Evolutionary conservation across 92 coral and sea anemone genomes (phyloP).

Genomic region (Chrysogorgia sp.): DNA sequence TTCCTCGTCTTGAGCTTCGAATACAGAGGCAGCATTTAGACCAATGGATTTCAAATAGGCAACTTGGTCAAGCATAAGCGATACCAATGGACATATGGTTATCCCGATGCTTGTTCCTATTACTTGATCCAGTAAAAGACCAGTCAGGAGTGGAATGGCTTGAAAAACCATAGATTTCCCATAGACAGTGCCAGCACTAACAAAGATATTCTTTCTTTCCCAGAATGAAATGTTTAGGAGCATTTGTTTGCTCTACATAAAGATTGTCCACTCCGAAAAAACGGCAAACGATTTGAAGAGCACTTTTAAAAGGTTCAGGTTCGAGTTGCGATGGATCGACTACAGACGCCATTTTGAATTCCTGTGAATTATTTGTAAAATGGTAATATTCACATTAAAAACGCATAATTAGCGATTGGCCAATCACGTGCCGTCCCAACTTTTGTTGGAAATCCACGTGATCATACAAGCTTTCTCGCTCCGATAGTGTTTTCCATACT

Average conservation of each 20-base stretch:
- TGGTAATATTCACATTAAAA: neutral
- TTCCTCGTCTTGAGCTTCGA: neutral
- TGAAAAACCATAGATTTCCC: conserved; percentile 3
- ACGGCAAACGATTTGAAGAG: neutral
- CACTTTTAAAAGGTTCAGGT: conserved; percentile 1
- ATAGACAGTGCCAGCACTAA: neutral
- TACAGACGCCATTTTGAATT: neutral
- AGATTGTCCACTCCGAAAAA: neutral
- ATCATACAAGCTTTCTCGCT: no score
- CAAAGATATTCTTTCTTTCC: neutral
- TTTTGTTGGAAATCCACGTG: conserved; percentile 17
- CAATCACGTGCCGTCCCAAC: conserved; percentile 3
- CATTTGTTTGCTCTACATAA: conserved; percentile 3
- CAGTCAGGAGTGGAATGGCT: conserved; percentile 12
- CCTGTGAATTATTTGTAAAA: neutral
- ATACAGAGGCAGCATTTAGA: neutral
- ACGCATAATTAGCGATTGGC: conserved; percentile 8
- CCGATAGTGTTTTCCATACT: no score
- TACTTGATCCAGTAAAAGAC: neutral
- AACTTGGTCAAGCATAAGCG: conserved; percentile 21
- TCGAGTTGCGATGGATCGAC: neutral
- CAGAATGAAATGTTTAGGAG: neutral
- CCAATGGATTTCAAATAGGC: conserved; percentile 4
- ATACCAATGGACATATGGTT: conserved; percentile 17
- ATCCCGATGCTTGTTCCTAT: conserved; percentile 14